These are phyloP conservation scores for Cerastoderma edule DNA, from an alignment of 2,888 invertebrate species.

Conservation along the genomic window DNA sequence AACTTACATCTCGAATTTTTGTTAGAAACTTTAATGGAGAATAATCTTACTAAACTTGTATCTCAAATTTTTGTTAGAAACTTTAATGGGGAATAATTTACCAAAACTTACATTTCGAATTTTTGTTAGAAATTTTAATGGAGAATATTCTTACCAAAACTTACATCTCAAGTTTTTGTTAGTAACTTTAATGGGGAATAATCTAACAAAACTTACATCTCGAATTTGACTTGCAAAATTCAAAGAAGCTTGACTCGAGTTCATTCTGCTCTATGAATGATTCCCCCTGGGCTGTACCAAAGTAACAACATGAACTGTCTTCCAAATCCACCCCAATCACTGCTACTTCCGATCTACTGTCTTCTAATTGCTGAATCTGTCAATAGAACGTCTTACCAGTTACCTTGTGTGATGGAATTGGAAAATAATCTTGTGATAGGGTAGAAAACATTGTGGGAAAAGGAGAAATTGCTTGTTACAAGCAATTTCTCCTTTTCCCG, in stretches of 20 bases:
- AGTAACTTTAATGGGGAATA: background rate
- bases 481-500: too few species aligned
- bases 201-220: constrained; percentile 24
- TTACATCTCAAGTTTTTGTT: background rate
- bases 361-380: constrained; percentile 48
- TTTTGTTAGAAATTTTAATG: background rate
- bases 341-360: constrained; percentile 45
- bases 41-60: background rate
- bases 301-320: constrained; percentile 39
- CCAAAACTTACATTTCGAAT: background rate
- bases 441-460: background rate
- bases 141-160: background rate
- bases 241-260: constrained; percentile 39
- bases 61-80: background rate
- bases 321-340: constrained; percentile 42
- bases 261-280: constrained; percentile 47
- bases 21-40: background rate
- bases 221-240: constrained; percentile 36
- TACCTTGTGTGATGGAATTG: background rate
- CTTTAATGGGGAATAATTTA: background rate
- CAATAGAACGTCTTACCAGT: background rate
- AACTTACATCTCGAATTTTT: background rate
- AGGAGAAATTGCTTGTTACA: background rate
- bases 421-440: background rate
- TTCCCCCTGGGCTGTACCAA: constrained; percentile 49